Evolutionary conservation across 2,797 vertebrate species (phyloP).

Genomic region (Poecilia wingei): DNA sequence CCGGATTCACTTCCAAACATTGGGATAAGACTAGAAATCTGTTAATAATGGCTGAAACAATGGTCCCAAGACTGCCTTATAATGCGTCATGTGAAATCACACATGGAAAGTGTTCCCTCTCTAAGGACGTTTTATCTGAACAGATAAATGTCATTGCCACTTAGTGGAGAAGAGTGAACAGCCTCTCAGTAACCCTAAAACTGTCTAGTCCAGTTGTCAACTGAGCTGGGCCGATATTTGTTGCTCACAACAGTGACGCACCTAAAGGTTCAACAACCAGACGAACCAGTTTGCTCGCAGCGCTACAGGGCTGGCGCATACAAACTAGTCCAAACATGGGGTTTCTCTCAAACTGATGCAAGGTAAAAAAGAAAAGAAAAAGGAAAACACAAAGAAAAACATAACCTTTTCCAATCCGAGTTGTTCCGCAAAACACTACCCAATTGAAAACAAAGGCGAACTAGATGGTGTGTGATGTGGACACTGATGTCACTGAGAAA

Average conservation of each 20-base stretch:
- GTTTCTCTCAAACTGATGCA: slow-evolving; percentile 10
- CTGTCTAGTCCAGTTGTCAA: neutral
- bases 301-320: neutral
- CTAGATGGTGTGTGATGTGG: neutral
- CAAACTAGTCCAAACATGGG: slow-evolving; percentile 5
- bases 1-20: slow-evolving; percentile 35
- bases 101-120: neutral
- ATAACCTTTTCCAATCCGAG: neutral
- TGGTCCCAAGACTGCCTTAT: neutral
- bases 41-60: slow-evolving; percentile 17
- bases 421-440: slow-evolving; percentile 1
- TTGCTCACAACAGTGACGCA: slow-evolving; percentile 26
- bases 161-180: slow-evolving; percentile 17
- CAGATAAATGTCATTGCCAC: neutral
- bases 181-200: slow-evolving; percentile 3
- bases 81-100: neutral
- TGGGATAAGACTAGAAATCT: slow-evolving; percentile 31
- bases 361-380: neutral
- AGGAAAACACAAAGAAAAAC: slow-evolving; percentile 10
- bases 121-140: neutral
- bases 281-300: slow-evolving; percentile 46
- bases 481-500: neutral
- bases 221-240: slow-evolving; percentile 15
- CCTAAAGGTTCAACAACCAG: slow-evolving; percentile 46
- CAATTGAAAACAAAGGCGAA: slow-evolving; percentile 3